A percentile compares a stretch with the other conserved stretches of the same genome.
These are phyloP conservation scores for Liposcelis brunnea DNA, from an alignment of 2,888 invertebrate genomes.

Conservation along the genomic window DNA sequence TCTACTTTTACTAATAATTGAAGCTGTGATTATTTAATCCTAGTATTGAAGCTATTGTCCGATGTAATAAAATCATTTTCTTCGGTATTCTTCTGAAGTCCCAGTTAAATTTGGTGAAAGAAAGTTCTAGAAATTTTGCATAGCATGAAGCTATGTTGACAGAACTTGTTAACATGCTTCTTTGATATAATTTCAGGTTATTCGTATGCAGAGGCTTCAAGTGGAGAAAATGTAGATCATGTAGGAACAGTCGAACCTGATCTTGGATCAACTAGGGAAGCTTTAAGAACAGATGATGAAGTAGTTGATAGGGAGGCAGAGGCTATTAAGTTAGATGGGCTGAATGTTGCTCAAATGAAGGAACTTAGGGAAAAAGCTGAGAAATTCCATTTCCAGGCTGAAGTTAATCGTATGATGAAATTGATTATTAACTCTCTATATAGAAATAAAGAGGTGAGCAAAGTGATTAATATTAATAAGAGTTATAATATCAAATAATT, in stretches of 20 bases:
- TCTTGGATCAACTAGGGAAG: slow-evolving; percentile 71
- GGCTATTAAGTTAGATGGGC: slow-evolving; percentile 85
- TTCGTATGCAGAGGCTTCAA: slow-evolving; percentile 24
- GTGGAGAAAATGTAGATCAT: slow-evolving; percentile 26
- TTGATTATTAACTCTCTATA: slow-evolving; percentile 98
- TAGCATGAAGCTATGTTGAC: too few species aligned
- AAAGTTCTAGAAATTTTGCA: too few species aligned
- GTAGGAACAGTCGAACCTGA: slow-evolving; percentile 54
- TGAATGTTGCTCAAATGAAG: slow-evolving; percentile 85
- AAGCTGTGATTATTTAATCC: too few species aligned
- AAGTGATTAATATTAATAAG: too few species aligned
- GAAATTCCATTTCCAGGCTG: slow-evolving; percentile 87
- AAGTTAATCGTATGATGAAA: slow-evolving; percentile 99
- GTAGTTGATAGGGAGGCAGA: slow-evolving; percentile 83
- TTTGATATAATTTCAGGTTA: too few species aligned
- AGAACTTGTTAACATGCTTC: too few species aligned
- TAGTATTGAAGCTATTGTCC: too few species aligned
- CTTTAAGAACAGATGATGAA: slow-evolving; percentile 86
- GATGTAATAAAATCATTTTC: too few species aligned
- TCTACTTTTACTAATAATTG: too few species aligned
- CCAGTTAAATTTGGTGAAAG: too few species aligned
- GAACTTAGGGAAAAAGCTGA: slow-evolving; percentile 79
- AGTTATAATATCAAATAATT: too few species aligned
- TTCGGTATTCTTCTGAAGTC: too few species aligned
- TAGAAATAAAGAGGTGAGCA: slow-evolving; percentile 85